Evolutionary conservation across 1,140 invertebrate genomes (phyloP).

Genomic region (Bombyx mandarina): DNA sequence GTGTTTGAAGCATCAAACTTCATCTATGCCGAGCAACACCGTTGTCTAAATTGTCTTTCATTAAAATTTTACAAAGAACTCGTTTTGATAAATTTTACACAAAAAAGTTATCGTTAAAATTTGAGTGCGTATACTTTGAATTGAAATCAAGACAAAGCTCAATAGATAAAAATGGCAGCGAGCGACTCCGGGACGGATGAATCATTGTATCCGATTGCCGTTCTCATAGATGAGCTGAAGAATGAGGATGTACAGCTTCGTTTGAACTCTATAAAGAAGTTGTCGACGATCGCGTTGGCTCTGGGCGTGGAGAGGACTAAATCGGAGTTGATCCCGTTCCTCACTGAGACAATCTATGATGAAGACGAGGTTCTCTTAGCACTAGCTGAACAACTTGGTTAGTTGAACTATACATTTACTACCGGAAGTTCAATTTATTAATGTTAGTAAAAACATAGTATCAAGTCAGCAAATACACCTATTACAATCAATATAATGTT

Average conservation of each 20-base stretch:
- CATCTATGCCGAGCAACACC: background rate
- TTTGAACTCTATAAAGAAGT: constrained; percentile 98
- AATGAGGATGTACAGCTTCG: constrained; percentile 99
- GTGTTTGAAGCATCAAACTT: too few species aligned
- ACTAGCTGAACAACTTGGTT: constrained; percentile 97
- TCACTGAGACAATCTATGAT: constrained; percentile 99
- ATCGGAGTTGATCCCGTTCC: constrained; percentile 96
- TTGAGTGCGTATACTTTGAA: constrained; percentile 5
- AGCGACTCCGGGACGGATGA: constrained; percentile 92
- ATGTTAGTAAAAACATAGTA: too few species aligned
- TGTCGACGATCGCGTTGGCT: constrained; percentile 98
- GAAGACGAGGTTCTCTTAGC: constrained; percentile 99
- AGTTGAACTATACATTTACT: constrained; percentile 26
- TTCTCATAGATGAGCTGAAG: constrained; percentile 98
- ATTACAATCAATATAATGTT: too few species aligned
- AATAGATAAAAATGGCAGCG: constrained; percentile 79
- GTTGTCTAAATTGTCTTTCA: background rate
- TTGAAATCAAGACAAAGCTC: constrained; percentile 9
- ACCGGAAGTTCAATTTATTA: too few species aligned
- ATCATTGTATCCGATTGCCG: constrained; percentile 97
- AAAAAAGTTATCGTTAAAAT: constrained; percentile 1
- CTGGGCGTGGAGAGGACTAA: constrained; percentile 97
- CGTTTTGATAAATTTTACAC: background rate
- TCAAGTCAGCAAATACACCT: too few species aligned
- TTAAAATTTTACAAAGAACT: constrained; percentile 1